Conservation (phyloP, 2,797 vertebrate genomes). For the Crax fasciolata region DNA sequence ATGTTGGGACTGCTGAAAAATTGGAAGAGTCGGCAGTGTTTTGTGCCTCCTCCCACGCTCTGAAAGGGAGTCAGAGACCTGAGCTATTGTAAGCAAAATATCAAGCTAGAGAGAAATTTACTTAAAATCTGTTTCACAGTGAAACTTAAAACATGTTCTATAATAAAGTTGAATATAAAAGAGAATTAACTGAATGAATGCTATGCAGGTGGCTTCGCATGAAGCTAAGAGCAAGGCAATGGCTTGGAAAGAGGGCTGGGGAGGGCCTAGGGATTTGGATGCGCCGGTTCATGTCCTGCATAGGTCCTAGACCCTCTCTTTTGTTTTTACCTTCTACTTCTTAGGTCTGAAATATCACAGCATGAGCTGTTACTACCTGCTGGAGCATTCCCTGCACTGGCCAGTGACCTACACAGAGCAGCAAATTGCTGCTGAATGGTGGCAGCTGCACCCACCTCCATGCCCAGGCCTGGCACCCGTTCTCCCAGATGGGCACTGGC, state of each 20-base stretch:
- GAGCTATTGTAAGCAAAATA: neutral
- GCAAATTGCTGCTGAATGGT: neutral
- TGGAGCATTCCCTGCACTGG: neutral
- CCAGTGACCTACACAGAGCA: neutral
- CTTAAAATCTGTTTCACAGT: neutral
- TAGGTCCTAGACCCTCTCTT: neutral
- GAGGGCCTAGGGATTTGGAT: neutral
- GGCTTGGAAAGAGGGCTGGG: neutral
- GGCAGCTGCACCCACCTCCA: neutral
- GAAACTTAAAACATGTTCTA: neutral
- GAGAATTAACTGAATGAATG: neutral
- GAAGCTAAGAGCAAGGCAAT: neutral
- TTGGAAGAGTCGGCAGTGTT: neutral
- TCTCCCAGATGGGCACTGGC: too few relatives aligned
- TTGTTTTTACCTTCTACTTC: neutral
- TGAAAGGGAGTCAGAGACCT: neutral
- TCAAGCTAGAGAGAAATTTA: neutral
- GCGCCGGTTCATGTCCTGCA: neutral
- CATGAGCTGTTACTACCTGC: neutral
- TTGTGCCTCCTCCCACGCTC: neutral
- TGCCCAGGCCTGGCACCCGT: neutral
- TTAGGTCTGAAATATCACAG: neutral
- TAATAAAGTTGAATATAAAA: neutral
- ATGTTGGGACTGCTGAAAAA: neutral
- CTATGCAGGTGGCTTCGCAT: neutral